Base-by-base conservation (phyloP, 2,113 vertebrate genomes). In the Erpornis zantholeuca region DNA sequence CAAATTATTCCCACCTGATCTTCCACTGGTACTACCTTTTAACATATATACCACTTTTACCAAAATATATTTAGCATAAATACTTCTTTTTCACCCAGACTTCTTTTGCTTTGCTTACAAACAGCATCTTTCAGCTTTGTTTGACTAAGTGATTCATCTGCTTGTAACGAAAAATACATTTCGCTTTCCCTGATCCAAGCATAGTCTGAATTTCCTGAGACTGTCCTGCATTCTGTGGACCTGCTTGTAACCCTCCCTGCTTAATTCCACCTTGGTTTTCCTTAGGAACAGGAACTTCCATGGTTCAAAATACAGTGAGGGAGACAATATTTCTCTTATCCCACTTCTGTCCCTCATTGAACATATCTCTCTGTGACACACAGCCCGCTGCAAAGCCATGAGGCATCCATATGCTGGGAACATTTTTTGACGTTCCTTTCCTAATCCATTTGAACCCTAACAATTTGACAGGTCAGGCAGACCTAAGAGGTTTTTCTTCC, bases 381-480 rank as follows among this genome's bases (percentile, higher is more conserved):
- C 4, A 57, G 50, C 57, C 84, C 85, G 63, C 60, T 68, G 64
- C 78, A 88, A 90, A 86, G 65, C 72, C 53, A 50, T 4, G 49
- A 94, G 64, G 33, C 44, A 75, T 69, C 81, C 49, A 52, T 79
- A 88, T 22, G 42, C 90, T 92, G 73, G 70, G 79, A 96, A 90
- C 11, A 66, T 33, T 92, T 93, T 86, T n/a, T 82, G 45, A 93
- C 2, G 36, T 96, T 94, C 96, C 77, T 92, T 94, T 95, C 81
- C 79, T 97, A 97, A 97, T 94, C 95, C 64, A 3, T 40, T 86
- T 94, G 95, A 96, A 96, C 50, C 78, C 78, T 85, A 92, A 96
- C 94, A 94, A 96, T 92, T 84, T 73, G 91, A 83, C 91, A 97
- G 92, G 96, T 92, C 96, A 94, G 73, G 90, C 97, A 93, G 90